Evolutionary conservation across 2,888 invertebrate species (phyloP).

Genomic region (Ectemnius lituratus): DNA sequence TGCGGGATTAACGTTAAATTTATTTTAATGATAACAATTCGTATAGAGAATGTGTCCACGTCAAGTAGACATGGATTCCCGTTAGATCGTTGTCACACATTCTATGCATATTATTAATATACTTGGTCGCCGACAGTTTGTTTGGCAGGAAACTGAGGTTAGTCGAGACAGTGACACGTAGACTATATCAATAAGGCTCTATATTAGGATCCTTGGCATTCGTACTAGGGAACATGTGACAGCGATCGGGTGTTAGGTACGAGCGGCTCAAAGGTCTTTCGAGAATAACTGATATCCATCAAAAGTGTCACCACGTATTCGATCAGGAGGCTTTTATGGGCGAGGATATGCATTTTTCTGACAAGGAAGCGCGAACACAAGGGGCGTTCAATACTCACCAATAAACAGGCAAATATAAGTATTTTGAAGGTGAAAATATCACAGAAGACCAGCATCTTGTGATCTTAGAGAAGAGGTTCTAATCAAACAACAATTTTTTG

Average conservation of each 20-base stretch:
- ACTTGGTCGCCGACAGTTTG: neutral
- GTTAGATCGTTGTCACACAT: neutral
- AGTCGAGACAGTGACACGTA: slow-evolving; percentile 22
- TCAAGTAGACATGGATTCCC: neutral
- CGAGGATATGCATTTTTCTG: neutral
- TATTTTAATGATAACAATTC: no score
- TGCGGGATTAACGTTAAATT: no score
- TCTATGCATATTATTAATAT: neutral
- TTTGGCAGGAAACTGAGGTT: slow-evolving; percentile 36
- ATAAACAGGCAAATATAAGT: slow-evolving; percentile 71
- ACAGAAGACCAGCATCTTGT: slow-evolving; percentile 72
- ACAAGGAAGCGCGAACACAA: slow-evolving; percentile 5
- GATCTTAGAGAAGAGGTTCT: slow-evolving; percentile 61
- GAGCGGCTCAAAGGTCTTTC: neutral
- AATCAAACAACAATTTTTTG: slow-evolving; percentile 65
- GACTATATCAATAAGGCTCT: slow-evolving; percentile 36
- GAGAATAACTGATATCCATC: neutral
- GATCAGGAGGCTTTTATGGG: slow-evolving; percentile 23
- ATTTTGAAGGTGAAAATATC: slow-evolving; percentile 69
- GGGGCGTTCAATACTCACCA: slow-evolving; percentile 71
- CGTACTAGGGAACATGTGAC: neutral
- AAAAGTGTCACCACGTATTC: slow-evolving; percentile 51
- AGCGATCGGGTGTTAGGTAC: neutral
- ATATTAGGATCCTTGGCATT: neutral
- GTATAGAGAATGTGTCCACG: no score